Evolutionary conservation across 2,113 vertebrate genomes (phyloP).

Genomic region (Gobiocypris rarus): DNA sequence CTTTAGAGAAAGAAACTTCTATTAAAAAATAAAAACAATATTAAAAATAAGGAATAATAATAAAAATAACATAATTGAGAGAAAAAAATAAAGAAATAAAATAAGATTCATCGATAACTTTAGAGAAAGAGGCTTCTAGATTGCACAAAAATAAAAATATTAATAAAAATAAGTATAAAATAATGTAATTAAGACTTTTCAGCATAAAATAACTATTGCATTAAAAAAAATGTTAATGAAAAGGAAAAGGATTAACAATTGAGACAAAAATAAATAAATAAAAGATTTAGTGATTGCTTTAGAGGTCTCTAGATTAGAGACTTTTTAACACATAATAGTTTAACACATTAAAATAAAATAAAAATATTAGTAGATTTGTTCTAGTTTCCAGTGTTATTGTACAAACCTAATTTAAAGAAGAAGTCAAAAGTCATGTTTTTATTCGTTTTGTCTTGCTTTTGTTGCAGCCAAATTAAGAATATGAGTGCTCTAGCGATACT

Average conservation of each 20-base stretch:
- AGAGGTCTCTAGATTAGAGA: too few species aligned
- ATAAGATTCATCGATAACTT: not conserved
- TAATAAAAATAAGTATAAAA: too few species aligned
- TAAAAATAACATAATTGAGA: not conserved
- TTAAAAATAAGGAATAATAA: not conserved
- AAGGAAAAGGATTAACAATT: not conserved
- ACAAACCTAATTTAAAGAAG: too few species aligned
- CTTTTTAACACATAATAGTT: not conserved
- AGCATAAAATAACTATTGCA: too few species aligned
- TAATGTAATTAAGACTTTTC: too few species aligned
- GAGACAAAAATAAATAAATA: not conserved
- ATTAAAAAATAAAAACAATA: not conserved
- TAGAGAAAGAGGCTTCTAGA: not conserved
- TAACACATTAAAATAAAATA: conserved; percentile 2
- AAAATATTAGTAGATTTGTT: not conserved
- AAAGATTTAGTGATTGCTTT: not conserved
- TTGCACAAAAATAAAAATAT: not conserved
- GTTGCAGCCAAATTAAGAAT: conserved; percentile 24
- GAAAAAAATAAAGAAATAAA: not conserved
- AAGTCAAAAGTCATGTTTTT: too few species aligned
- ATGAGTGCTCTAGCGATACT: conserved; percentile 32
- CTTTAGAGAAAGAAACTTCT: not conserved
- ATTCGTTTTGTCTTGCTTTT: too few species aligned
- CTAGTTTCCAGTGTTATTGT: too few species aligned
- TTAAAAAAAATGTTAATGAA: not conserved